A percentile compares a stretch with the other conserved stretches of the same genome.
Conservation (phyloP, 1,140 invertebrate genomes). For the Zaprionus inermis region DNA sequence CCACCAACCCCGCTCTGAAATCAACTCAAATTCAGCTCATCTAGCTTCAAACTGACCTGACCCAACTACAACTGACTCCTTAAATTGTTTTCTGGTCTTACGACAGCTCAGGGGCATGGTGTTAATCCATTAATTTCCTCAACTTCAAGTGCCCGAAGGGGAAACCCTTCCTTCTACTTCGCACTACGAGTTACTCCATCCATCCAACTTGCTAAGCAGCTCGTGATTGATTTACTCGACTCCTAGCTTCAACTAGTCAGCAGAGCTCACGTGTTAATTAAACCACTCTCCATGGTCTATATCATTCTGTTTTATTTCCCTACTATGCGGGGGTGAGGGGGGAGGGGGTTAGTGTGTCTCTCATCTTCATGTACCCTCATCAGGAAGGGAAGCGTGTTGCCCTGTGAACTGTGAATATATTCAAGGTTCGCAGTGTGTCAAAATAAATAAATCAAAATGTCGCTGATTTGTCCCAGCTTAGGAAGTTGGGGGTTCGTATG, state of each 20-base stretch:
- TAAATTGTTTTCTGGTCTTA: background rate
- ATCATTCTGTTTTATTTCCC: slow-evolving; percentile 22
- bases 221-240: slow-evolving; percentile 41
- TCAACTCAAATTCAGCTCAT: background rate
- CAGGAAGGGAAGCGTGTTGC: slow-evolving; percentile 2
- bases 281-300: slow-evolving; percentile 23
- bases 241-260: slow-evolving; percentile 20
- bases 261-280: slow-evolving; percentile 37
- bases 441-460: slow-evolving; percentile 78
- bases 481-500: slow-evolving; percentile 10
- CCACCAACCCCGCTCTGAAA: background rate
- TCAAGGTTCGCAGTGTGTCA: slow-evolving; percentile 56
- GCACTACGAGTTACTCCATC: background rate
- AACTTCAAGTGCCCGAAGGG: background rate
- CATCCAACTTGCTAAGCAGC: background rate
- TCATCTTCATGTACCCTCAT: background rate
- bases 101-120: background rate
- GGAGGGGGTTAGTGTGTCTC: too few relatives aligned
- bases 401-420: slow-evolving; percentile 34
- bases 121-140: background rate
- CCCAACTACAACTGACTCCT: background rate
- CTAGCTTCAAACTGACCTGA: background rate
- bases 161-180: background rate
- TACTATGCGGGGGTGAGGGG: background rate
- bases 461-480: slow-evolving; percentile 48